Base-by-base conservation (phyloP, 2,888 invertebrate genomes). In the Phengaris alcon region DNA sequence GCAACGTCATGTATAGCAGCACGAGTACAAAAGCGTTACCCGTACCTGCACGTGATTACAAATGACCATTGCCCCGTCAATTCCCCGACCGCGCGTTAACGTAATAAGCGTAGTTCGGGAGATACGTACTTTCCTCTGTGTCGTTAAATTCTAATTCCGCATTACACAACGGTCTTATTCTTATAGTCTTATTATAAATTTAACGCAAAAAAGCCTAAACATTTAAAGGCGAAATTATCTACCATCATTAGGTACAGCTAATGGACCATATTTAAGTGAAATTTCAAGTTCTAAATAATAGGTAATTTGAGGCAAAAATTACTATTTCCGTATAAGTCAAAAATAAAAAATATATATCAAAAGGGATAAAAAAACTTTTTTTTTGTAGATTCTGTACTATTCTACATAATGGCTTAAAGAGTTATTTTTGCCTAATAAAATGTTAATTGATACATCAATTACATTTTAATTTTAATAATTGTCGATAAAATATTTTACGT, bases 41-140 rank as follows among this genome's bases (percentile, higher is more conserved):
- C 12, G 64, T 64, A 64, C 72, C 52, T 15, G 48, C 48, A 77
- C 76, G 77, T 81, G 82, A 87, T 89, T 89, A 89, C 64, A 64
- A 64, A 64, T 64, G 64, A 64, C 86, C 85, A 80, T 75, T 81
- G 80, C 80, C 82, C 82, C 81, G 88, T 75, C 74, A 74, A 77
- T 75, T 77, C 68, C 52, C 70, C 46, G 72, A 44, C 57, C 75
- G 64, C 77, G 77, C 74, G 72, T 72, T 72, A 72, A 72, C 72
- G 72, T 72, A 72, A 72, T 72, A 52, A 52, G 72, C 72, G 52
- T 52, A 52, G 52, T 72, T 72, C 54, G 72, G 54, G 22, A 72
- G 72, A 72, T 72, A 72, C 54, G 72, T 52, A 52, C 51, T 51
- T 52, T 64, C 64, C 35, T 52, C 52, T 52, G 51, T 35, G 52